Base-by-base conservation (phyloP, 2,113 vertebrate species). In the Peucedramus taeniatus region DNA sequence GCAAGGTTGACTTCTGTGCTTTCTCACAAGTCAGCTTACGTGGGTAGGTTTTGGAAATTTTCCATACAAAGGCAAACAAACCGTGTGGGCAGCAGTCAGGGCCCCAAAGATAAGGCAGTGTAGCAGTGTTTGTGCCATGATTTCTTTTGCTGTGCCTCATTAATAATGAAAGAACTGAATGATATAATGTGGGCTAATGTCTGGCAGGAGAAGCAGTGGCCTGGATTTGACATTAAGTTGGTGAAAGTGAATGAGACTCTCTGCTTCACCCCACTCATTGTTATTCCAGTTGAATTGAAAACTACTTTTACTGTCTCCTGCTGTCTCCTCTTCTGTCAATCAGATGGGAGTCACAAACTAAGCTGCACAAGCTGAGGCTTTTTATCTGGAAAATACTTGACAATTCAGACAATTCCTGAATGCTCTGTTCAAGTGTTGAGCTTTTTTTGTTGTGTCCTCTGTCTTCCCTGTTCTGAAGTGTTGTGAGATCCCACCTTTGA, bases 111-210 rank as follows among this genome's bases (percentile, higher is more conserved):
- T 85, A 77, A 83, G 78, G 93, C 64, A 28, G 20, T 0, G 1
- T 44, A 54, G 37, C 35, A 50, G 42, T 28, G n/a, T 63, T 70
- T 83, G 79, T 78, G 69, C 47, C 12, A 12, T 65, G 66, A 70
- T 90, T 89, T 91, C 80, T 94, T 76, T 81, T 53, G 30, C 81
- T 83, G 49, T 83, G 64, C 66, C 57, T 94, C 64, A 66, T 96
- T 90, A 96, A 90, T 97, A 96, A 83, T 94, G 94, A 84, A 94
- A 81, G 49, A 54, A 68, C 26, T 84, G 91, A 90, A 82, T 91
- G 87, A 88, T 84, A 69, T 56, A 60, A 59, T 76, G 47, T 64
- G 39, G 87, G 42, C 56, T 95, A 33, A 83, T 65, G 49, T 88
- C 81, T 77, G 78, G 39, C 61, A 72, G 79, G 47, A 69, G 91